Percentiles rank a stretch among this genome's conserved stretches.
Conservation (phyloP, 2,113 vertebrate genomes). For the Sceloporus undulatus region DNA sequence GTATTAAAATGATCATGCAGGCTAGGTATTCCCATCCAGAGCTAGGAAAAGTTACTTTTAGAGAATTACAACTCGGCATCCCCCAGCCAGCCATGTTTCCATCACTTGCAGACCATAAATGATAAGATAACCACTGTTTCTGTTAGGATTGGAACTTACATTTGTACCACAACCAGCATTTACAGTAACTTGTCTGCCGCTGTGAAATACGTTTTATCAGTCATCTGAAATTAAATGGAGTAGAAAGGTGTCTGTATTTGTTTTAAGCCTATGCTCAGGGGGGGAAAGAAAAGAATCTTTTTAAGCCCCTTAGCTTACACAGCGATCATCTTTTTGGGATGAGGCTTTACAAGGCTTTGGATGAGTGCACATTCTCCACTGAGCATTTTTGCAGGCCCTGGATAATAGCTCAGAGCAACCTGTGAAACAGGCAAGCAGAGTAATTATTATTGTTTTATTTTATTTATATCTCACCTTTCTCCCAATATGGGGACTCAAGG, state of each 20-base stretch:
- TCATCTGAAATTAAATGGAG: constrained; percentile 20
- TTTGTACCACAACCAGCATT: constrained; percentile 28
- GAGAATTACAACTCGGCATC: too few relatives aligned
- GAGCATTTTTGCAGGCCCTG: background rate
- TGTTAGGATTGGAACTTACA: background rate
- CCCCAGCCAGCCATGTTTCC: background rate
- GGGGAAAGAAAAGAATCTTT: background rate
- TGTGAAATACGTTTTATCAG: constrained; percentile 15
- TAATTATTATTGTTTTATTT: constrained; percentile 38
- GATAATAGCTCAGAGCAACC: constrained; percentile 54
- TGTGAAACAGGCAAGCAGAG: constrained; percentile 66
- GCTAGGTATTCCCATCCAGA: too few relatives aligned
- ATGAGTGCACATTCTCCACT: background rate
- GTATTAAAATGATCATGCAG: too few relatives aligned
- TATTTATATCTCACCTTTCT: too few relatives aligned
- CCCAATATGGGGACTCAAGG: too few relatives aligned
- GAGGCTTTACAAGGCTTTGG: background rate
- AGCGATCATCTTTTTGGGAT: background rate
- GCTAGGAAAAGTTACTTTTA: too few relatives aligned
- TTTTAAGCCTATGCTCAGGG: constrained; percentile 20
- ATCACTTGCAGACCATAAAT: background rate
- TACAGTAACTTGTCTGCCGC: background rate
- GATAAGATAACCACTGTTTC: background rate
- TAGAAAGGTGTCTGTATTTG: background rate
- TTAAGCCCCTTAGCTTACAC: constrained; percentile 14